A percentile compares a stretch with the other conserved stretches of the same genome.
These are phyloP conservation scores for Allobates femoralis DNA, from an alignment of 2,797 vertebrate species.

Conservation along the genomic window DNA sequence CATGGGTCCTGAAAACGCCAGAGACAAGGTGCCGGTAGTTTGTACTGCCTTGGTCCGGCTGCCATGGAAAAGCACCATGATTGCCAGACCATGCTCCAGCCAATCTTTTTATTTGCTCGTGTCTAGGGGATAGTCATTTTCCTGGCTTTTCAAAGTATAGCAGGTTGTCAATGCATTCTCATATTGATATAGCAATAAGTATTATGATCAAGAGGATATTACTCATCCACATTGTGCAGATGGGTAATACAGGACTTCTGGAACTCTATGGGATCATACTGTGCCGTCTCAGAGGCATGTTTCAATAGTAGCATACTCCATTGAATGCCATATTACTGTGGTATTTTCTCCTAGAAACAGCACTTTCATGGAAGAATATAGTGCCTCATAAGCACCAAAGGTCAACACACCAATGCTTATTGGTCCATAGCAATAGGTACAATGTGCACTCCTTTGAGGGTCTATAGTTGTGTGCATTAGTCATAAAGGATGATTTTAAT, in stretches of 20 bases:
- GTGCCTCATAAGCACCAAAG: neutral
- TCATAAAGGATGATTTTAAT: neutral
- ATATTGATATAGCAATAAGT: neutral
- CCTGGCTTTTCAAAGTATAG: neutral
- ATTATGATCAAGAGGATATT: neutral
- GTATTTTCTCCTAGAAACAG: neutral
- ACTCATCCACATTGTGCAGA: neutral
- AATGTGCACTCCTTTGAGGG: neutral
- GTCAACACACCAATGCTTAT: neutral
- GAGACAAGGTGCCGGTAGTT: too few relatives aligned
- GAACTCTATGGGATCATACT: neutral
- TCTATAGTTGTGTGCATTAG: neutral
- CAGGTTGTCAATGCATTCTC: neutral
- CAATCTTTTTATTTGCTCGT: too few relatives aligned
- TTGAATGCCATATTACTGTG: neutral
- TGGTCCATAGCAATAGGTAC: neutral
- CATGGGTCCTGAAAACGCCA: too few relatives aligned
- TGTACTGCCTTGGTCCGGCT: too few relatives aligned
- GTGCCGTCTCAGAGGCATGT: neutral
- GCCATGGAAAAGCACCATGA: too few relatives aligned
- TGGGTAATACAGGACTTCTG: neutral
- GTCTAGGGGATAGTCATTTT: too few relatives aligned
- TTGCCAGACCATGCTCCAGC: too few relatives aligned
- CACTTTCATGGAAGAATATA: neutral
- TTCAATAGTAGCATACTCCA: neutral